Conservation (phyloP, 1,140 invertebrate species). For the Drosophila arizonae region DNA sequence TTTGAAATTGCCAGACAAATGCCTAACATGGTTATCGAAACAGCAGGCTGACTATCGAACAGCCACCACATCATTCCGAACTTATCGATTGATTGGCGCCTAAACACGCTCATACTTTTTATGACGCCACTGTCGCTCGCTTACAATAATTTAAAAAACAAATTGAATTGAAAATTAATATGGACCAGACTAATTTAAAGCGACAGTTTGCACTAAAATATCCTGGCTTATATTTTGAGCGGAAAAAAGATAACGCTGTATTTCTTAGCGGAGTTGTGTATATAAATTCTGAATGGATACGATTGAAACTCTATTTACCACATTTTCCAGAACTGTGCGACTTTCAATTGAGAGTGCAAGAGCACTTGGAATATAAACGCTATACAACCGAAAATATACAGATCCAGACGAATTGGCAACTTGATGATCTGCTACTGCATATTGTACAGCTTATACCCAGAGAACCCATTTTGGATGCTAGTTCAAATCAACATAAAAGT, state of each 20-base stretch:
- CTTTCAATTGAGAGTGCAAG: conserved; percentile 45
- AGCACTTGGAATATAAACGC: conserved; percentile 52
- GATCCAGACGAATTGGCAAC: conserved; percentile 32
- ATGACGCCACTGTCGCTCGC: not conserved
- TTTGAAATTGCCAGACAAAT: conserved; percentile 11
- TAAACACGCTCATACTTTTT: conserved; percentile 2
- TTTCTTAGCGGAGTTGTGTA: conserved; percentile 45
- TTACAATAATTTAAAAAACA: not conserved
- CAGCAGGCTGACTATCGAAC: conserved; percentile 1
- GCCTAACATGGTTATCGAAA: not conserved
- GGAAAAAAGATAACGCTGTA: conserved; percentile 7
- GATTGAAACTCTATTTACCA: conserved; percentile 51
- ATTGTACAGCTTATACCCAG: conserved; percentile 27
- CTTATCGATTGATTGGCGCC: not conserved
- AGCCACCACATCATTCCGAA: conserved; percentile 12
- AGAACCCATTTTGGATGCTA: not conserved
- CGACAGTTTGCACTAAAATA: conserved; percentile 27
- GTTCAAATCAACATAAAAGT: not conserved
- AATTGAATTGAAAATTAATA: not conserved
- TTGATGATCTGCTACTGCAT: conserved; percentile 49
- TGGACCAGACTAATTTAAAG: not conserved
- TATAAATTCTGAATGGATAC: conserved; percentile 27
- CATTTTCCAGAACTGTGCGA: conserved; percentile 44
- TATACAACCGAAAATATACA: conserved; percentile 35
- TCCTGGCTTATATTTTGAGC: conserved; percentile 40